Percentiles rank a stretch among this genome's conserved stretches.
These are phyloP conservation scores for Malurus cyaneus DNA, from an alignment of 2,113 vertebrate species.

Conservation along the genomic window DNA sequence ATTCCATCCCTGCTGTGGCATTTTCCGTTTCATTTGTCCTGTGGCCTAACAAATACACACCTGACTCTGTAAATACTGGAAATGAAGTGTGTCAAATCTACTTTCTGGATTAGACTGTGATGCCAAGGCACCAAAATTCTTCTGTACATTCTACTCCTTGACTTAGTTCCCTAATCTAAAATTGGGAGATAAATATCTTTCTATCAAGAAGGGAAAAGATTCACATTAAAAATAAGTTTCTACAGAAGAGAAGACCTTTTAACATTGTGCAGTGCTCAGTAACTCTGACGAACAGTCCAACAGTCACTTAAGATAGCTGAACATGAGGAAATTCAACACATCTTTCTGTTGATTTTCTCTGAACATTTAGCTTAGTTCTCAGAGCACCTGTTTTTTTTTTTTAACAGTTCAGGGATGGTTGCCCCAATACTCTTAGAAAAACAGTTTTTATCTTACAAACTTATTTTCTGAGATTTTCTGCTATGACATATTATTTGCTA, in stretches of 20 bases:
- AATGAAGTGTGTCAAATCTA: neutral
- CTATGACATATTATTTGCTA: neutral
- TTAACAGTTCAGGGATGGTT: neutral
- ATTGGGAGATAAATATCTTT: neutral
- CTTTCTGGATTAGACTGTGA: neutral
- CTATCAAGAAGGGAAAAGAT: neutral
- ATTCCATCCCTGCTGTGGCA: fast-evolving
- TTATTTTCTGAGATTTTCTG: neutral
- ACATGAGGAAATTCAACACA: neutral
- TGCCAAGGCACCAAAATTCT: neutral
- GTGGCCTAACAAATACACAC: neutral
- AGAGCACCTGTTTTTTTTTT: neutral
- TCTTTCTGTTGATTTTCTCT: neutral
- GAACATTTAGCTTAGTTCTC: neutral
- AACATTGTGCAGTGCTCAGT: neutral
- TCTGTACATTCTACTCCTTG: neutral
- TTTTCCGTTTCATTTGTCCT: neutral
- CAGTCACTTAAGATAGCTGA: neutral
- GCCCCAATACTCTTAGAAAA: neutral
- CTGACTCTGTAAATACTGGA: neutral
- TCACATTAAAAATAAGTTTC: neutral
- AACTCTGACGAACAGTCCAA: neutral
- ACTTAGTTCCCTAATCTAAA: neutral
- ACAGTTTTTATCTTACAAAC: neutral
- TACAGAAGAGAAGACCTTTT: neutral